Evolutionary conservation across 2,888 invertebrate genomes (phyloP).

Genomic region (Ecdyonurus torrentis): DNA sequence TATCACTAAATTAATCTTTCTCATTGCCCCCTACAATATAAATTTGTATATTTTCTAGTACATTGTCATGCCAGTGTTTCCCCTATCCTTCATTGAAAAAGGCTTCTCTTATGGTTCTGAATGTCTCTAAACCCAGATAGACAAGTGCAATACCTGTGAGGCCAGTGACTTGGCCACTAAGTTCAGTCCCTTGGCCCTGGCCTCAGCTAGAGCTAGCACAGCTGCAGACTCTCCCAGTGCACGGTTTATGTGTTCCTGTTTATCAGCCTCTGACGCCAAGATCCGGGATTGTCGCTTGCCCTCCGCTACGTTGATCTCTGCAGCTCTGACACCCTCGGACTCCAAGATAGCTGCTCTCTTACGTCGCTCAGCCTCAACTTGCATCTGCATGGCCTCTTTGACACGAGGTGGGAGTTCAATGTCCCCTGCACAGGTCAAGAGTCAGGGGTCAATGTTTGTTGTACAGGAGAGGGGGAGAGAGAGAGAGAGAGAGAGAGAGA

Average conservation of each 20-base stretch:
- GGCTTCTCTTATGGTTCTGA: no score
- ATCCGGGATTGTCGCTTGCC: slow-evolving; percentile 85
- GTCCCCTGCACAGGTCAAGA: slow-evolving; percentile 41
- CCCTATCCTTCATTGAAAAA: no score
- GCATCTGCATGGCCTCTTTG: slow-evolving; percentile 99
- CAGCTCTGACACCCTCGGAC: slow-evolving; percentile 82
- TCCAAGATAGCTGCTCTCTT: slow-evolving; percentile 94
- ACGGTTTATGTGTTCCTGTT: slow-evolving; percentile 85
- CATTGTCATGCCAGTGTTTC: no score
- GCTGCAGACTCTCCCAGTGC: slow-evolving; percentile 87
- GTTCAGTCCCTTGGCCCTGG: slow-evolving; percentile 67
- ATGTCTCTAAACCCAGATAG: no score
- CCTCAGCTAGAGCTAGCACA: slow-evolving; percentile 78
- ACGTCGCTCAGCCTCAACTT: slow-evolving; percentile 94
- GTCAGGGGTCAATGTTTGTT: background rate
- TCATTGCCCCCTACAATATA: no score
- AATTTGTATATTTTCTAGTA: no score
- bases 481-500: background rate
- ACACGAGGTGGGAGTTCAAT: slow-evolving; percentile 79
- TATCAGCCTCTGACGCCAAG: slow-evolving; percentile 85
- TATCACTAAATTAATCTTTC: no score
- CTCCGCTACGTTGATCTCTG: slow-evolving; percentile 95
- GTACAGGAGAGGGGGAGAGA: no score
- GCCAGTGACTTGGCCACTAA: slow-evolving; percentile 51
- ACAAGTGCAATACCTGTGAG: slow-evolving; percentile 27